phyloP scores from a whole-genome alignment of 2,113 vertebrate genomes.

The Toxotes jaculatrix region DNA sequence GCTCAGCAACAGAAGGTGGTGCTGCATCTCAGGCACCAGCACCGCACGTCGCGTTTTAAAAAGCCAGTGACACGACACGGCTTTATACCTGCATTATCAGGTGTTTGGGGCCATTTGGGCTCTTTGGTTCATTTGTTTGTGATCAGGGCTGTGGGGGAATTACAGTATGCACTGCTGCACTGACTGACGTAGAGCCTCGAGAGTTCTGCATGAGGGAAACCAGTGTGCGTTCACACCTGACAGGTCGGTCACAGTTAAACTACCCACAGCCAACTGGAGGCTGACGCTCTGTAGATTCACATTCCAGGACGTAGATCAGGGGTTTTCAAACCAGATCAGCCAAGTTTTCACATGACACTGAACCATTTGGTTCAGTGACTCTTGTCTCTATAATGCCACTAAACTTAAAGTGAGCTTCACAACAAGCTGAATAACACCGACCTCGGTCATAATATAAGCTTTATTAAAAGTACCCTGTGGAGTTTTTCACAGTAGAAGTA shows the following conservation, averaged over 20 bases:
- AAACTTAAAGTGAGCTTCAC: not conserved
- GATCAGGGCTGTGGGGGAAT: not conserved
- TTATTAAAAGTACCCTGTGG: too few species aligned
- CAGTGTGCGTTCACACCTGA: conserved; percentile 1
- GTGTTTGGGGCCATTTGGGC: too few species aligned
- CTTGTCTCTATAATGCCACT: not conserved
- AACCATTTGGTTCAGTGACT: not conserved
- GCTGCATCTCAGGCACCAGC: too few species aligned
- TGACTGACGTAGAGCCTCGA: not conserved
- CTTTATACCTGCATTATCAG: too few species aligned
- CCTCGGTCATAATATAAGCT: too few species aligned
- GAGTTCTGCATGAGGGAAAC: not conserved
- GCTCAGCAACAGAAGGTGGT: too few species aligned
- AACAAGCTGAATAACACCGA: too few species aligned
- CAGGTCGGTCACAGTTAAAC: not conserved
- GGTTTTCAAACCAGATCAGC: not conserved
- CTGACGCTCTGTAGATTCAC: not conserved
- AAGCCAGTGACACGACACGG: too few species aligned
- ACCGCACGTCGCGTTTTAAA: too few species aligned
- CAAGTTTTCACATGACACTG: not conserved
- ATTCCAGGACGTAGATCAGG: not conserved
- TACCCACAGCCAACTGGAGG: not conserved
- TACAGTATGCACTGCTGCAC: not conserved
- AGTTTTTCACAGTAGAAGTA: too few species aligned
- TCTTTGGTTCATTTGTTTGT: not conserved